Base-by-base conservation (phyloP, 2,113 vertebrate genomes). In the Peucedramus taeniatus region DNA sequence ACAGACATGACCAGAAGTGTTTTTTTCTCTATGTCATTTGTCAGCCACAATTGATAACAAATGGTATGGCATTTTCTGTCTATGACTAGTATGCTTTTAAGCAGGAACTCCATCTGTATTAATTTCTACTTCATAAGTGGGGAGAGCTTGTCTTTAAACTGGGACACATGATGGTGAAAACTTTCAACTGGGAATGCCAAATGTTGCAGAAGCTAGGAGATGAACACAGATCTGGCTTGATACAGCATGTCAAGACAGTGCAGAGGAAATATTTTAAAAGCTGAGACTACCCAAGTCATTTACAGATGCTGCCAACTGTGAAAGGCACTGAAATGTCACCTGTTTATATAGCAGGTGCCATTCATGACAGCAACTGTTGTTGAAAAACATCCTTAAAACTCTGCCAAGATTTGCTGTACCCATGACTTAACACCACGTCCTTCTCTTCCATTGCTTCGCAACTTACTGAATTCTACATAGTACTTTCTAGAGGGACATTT, bases 171-270 rank as follows among this genome's bases (percentile, higher is more conserved):
- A 35, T 9, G 57, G 45, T 82, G 70, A 83, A 96, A 83, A 85
- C 66, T 63, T 83, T 78, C 9, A 23, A 47, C 85, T 93, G 69
- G 80, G 92, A 89, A 88, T 76, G 95, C 80, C 87, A 93, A 91
- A 75, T 35, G 10, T 44, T 77, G 74, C 28, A 74, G 70, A 79
- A 82, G 78, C 27, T 75, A 87, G 45, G 30, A 92, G 37, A 70
- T 81, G 72, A 83, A 57, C 30, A 80, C 21, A 63, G 39, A 42
- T 59, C 69, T 95, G 66, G 37, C 79, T 60, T 13, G 11, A 71
- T 30, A 83, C 7, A 22, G 27, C 63, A 51, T 35, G 44, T 40
- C 64, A 53, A 92, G 66, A 49, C 22, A 50, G 35, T 7, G 17
- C 11, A 85, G 71, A 91, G 16, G 83, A 86, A 89, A 69, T 47